Base-by-base conservation (phyloP, 2,113 vertebrate genomes). In the Orcinus orca region DNA sequence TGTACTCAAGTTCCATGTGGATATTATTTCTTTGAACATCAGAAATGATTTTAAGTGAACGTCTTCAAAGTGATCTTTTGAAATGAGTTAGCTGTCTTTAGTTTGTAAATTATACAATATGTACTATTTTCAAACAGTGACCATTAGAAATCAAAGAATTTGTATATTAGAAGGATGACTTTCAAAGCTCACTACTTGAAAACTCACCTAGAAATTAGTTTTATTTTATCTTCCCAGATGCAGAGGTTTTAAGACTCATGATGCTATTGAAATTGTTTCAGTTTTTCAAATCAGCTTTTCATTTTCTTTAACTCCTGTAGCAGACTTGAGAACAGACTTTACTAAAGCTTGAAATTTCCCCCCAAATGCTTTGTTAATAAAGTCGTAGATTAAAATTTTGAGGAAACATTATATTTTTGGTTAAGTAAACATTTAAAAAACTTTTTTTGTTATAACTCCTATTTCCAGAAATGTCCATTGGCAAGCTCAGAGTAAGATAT, bases 1-100 rank as follows among this genome's bases (percentile, higher is more conserved):
- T 84, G 21, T 74, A 83, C 29, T 60, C 81, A 87, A 65, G 50
- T 96, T 95, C 41, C 65, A 87, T 68, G 89, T 89, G 74, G 77
- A 77, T 93, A 93, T 92, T 92, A 88, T 95, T 98, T 97, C 96
- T 98, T 96, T 97, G 97, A 98, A 98, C 86, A 96, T 96, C 87
- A 96, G 89, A 97, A 98, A 95, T 98, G 10, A 90, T 96, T 92
- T 84, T 93, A 88, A 97, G 47, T 96, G 93, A 96, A 90, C 10
- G 36, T 96, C 96, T 97, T 98, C 96, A 97, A 98, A 98, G 97
- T 84, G 89, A 92, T 86, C 73, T 97, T 97, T 94, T 93, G 53
- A 96, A 98, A 96, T 95, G 86, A 88, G 47, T 71, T 96, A 84
- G 58, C 86, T 83, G 41, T 90, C 86, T 96, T 97, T 96, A 95